These are phyloP conservation scores for Bicyclus anynana DNA, from an alignment of 1,140 invertebrate species.

Conservation along the genomic window DNA sequence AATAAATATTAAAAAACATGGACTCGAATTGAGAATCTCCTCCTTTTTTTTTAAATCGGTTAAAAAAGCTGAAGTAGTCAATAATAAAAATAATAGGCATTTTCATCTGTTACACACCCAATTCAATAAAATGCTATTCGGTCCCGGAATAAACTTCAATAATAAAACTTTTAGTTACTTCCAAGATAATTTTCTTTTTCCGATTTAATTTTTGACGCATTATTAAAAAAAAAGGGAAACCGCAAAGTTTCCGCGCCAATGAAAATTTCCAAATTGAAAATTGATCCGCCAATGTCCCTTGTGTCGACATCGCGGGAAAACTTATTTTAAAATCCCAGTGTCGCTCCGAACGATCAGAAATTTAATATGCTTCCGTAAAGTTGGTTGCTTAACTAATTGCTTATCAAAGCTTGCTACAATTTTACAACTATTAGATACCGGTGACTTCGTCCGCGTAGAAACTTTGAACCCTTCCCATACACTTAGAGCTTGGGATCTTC, in stretches of 20 bases:
- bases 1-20: too few relatives aligned
- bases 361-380: constrained; percentile 5
- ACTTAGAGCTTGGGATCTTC: too few relatives aligned
- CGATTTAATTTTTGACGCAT: constrained; percentile 1
- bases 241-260: constrained; percentile 3
- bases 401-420: too few relatives aligned
- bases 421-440: too few relatives aligned
- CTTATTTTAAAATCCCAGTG: constrained; percentile 5
- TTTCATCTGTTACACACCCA: neutral
- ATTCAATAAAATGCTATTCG: neutral
- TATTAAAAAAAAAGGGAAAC: constrained; percentile 3
- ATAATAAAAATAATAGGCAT: too few relatives aligned
- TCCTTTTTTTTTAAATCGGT: too few relatives aligned
- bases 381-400: constrained; percentile 3
- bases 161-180: constrained; percentile 6
- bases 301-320: constrained; percentile 4
- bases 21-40: too few relatives aligned
- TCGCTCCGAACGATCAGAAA: constrained; percentile 2
- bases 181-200: too few relatives aligned
- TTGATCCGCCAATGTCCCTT: constrained; percentile 7
- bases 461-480: too few relatives aligned
- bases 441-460: too few relatives aligned
- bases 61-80: too few relatives aligned
- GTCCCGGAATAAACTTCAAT: neutral
- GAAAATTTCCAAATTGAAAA: constrained; percentile 7